Percentiles rank a stretch among this genome's conserved stretches.
phyloP scores from a whole-genome alignment of 1,140 invertebrate genomes.

The Listronotus oregonensis region DNA sequence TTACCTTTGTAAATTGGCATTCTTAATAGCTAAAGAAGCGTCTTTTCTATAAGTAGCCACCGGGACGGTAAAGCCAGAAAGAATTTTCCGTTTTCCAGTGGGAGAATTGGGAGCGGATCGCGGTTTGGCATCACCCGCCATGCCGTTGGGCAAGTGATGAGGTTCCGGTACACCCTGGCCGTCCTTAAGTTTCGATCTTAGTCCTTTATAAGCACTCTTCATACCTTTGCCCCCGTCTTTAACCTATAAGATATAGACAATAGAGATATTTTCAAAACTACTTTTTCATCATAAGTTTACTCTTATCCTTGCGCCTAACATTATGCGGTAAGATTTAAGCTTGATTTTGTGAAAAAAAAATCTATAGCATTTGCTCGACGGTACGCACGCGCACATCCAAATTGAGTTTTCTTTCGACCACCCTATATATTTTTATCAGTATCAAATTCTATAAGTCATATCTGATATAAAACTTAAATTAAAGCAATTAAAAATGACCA shows the following conservation, averaged over 20 bases:
- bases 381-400: too few species aligned
- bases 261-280: too few species aligned
- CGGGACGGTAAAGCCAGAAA: conserved; percentile 56
- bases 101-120: conserved; percentile 73
- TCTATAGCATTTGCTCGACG: too few species aligned
- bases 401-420: too few species aligned
- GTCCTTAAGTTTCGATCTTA: conserved; percentile 66
- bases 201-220: conserved; percentile 75
- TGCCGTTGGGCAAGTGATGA: conserved; percentile 49
- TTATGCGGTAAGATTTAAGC: too few species aligned
- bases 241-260: conserved; percentile 66
- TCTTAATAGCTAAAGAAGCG: conserved; percentile 57
- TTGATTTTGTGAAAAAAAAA: too few species aligned
- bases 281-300: too few species aligned
- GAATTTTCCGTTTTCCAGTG: conserved; percentile 60
- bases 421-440: too few species aligned
- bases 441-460: too few species aligned
- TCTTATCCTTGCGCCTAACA: too few species aligned
- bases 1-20: conserved; percentile 52
- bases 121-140: conserved; percentile 60
- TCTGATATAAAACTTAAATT: too few species aligned
- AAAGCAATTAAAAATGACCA: too few species aligned
- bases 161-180: conserved; percentile 46
- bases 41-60: conserved; percentile 62
- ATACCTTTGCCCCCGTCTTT: conserved; percentile 78